Percentiles rank a stretch among this genome's conserved stretches.
Evolutionary conservation across 1,140 invertebrate genomes (phyloP).

Genomic region (Campoletis sonorensis): DNA sequence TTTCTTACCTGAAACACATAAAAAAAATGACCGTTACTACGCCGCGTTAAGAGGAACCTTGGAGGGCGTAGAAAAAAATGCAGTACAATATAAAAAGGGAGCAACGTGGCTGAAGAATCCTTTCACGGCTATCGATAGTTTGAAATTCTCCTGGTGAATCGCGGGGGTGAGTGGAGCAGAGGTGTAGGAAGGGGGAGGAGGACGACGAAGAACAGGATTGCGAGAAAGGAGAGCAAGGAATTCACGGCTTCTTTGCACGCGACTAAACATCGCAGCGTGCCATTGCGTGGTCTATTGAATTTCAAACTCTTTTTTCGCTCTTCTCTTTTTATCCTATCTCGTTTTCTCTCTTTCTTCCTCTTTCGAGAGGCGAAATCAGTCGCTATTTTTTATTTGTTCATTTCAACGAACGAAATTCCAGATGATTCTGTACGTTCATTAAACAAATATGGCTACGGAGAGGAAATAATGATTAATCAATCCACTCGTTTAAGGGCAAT

Average conservation of each 20-base stretch:
- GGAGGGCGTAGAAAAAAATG: not conserved
- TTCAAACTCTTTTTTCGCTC: constrained; percentile 35
- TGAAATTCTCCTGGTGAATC: constrained; percentile 4
- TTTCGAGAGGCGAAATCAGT: constrained; percentile 1
- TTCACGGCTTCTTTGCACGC: constrained; percentile 49
- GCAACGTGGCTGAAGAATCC: constrained; percentile 1
- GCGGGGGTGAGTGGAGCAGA: constrained; percentile 1
- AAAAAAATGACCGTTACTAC: not conserved
- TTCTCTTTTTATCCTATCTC: not conserved
- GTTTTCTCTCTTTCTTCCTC: not conserved
- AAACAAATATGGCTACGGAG: too few species aligned
- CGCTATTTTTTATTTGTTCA: constrained; percentile 21
- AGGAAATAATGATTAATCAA: too few species aligned
- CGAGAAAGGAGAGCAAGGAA: constrained; percentile 34
- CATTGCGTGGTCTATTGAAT: constrained; percentile 54
- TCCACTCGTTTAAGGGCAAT: too few species aligned
- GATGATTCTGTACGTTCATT: too few species aligned
- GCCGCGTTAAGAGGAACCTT: not conserved
- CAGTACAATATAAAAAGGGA: not conserved
- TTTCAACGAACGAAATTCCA: too few species aligned
- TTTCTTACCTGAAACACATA: not conserved
- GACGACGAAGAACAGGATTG: not conserved
- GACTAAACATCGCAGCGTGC: constrained; percentile 53
- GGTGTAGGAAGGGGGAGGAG: not conserved
- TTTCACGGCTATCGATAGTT: constrained; percentile 34